Conservation (phyloP, 2,888 invertebrate species). For the Aradus depressus region DNA sequence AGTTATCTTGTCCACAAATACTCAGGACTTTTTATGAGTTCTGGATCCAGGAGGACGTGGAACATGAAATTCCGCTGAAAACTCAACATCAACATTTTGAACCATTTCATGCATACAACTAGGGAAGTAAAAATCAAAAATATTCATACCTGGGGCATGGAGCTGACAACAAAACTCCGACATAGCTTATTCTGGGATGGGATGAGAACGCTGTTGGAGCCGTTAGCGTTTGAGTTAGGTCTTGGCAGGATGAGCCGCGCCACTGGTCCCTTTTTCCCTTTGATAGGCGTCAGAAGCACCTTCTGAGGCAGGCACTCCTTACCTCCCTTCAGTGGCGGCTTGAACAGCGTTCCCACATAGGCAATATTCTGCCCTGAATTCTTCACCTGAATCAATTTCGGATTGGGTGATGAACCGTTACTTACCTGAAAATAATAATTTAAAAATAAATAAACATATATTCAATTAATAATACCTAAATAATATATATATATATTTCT, state of each 20-base stretch:
- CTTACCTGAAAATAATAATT: not conserved
- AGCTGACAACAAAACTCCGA: conserved; percentile 4
- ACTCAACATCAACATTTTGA: no score
- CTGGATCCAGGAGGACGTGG: no score
- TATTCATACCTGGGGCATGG: not conserved
- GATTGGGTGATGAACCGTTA: conserved; percentile 16
- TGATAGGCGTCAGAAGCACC: conserved; percentile 24
- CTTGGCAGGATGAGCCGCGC: conserved; percentile 12
- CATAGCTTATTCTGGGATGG: conserved; percentile 2
- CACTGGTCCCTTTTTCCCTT: conserved; percentile 12
- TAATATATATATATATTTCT: no score
- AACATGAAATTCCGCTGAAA: no score
- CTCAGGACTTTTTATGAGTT: no score
- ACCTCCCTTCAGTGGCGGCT: conserved; percentile 29
- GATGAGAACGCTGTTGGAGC: no score
- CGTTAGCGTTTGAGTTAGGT: not conserved
- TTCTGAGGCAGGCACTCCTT: conserved; percentile 22
- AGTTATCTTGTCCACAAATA: no score
- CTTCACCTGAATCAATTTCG: conserved; percentile 26
- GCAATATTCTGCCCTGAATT: conserved; percentile 34
- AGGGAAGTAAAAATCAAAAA: no score
- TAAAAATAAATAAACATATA: not conserved
- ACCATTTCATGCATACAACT: no score
- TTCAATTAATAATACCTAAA: no score
- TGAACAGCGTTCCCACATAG: conserved; percentile 37